Conservation (phyloP, 2,797 vertebrate genomes). For the Chelidonichthys spinosus region DNA sequence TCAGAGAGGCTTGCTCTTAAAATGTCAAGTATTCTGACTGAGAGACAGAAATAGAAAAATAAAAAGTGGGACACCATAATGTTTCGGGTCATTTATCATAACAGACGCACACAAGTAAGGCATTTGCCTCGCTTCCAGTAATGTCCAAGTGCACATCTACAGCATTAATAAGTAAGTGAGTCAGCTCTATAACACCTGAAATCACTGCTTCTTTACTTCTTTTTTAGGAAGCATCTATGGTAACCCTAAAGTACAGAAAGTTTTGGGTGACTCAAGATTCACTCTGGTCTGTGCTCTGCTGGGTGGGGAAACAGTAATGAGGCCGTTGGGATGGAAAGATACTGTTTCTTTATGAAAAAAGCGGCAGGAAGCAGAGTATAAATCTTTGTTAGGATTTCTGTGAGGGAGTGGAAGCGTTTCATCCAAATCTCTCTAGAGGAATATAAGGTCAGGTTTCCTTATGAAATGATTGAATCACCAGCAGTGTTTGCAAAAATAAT, state of each 20-base stretch:
- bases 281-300: background rate
- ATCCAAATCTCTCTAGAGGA: conserved; percentile 11
- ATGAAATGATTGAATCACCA: conserved; percentile 55
- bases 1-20: conserved; percentile 69
- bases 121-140: conserved; percentile 33
- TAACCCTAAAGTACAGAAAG: conserved; percentile 9
- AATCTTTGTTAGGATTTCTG: conserved; percentile 19
- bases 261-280: background rate
- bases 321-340: background rate
- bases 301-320: conserved; percentile 6
- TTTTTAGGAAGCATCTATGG: background rate
- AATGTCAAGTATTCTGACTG: conserved; percentile 73
- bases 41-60: conserved; percentile 51
- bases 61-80: conserved; percentile 60
- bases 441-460: conserved; percentile 25
- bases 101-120: conserved; percentile 40
- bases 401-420: conserved; percentile 21
- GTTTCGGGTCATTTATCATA: conserved; percentile 71
- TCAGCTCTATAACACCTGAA: background rate
- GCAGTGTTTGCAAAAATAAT: conserved; percentile 30
- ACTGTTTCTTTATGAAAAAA: background rate
- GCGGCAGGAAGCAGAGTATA: conserved; percentile 3
- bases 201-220: background rate
- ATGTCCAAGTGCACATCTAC: conserved; percentile 38
- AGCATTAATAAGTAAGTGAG: conserved; percentile 31